Evolutionary conservation across 1,140 invertebrate genomes (phyloP).

Genomic region (Drosophila pruinosa): DNA sequence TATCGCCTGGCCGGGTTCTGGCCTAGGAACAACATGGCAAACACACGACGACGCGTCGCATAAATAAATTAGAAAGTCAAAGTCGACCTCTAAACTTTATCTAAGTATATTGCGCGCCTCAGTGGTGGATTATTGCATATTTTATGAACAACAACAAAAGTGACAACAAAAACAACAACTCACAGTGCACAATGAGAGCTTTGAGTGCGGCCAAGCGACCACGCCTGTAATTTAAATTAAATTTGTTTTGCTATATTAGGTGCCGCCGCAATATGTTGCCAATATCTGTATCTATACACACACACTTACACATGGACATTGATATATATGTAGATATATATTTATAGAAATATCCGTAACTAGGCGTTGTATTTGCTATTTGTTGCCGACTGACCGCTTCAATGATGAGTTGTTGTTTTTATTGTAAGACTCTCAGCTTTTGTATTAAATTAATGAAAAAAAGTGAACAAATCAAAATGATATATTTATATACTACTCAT

Average conservation of each 20-base stretch:
- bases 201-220: conserved; percentile 60
- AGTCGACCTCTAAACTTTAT: conserved; percentile 78
- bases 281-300: conserved; percentile 13
- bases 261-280: conserved; percentile 63
- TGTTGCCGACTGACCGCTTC: conserved; percentile 58
- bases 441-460: conserved; percentile 17
- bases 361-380: conserved; percentile 56
- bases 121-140: conserved; percentile 70
- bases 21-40: conserved; percentile 62
- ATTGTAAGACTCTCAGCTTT: conserved; percentile 58
- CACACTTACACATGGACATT: not conserved
- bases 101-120: conserved; percentile 55
- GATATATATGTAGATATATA: conserved; percentile 26
- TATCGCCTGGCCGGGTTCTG: conserved; percentile 20
- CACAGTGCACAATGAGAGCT: conserved; percentile 48
- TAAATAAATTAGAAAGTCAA: conserved; percentile 81
- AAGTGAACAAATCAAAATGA: not conserved
- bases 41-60: conserved; percentile 51
- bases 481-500: conserved; percentile 3
- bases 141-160: conserved; percentile 67
- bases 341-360: conserved; percentile 64
- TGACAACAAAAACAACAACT: conserved; percentile 40
- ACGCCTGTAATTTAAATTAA: conserved; percentile 82
- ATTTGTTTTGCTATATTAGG: conserved; percentile 80
- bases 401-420: conserved; percentile 66